phyloP scores from a whole-genome alignment of 2,113 vertebrate genomes.

The Brachyhypopomus occidentalis region DNA sequence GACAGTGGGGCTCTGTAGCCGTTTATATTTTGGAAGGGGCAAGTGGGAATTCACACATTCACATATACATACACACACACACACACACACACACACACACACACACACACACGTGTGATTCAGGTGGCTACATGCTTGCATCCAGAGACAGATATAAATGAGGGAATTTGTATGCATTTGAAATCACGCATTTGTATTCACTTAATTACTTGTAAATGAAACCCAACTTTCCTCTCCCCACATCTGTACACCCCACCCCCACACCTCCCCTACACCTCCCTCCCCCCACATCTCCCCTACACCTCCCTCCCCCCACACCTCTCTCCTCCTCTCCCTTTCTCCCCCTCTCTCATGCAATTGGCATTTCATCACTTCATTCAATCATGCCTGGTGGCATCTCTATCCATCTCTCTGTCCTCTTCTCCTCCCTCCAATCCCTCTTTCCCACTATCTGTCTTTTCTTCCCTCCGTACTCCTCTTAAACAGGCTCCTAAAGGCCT shows the following conservation, averaged over 20 bases:
- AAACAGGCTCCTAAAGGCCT: slow-evolving; percentile 18
- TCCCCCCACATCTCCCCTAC: not conserved
- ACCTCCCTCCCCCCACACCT: not conserved
- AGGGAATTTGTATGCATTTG: slow-evolving; percentile 49
- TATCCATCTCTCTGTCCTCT: slow-evolving; percentile 1
- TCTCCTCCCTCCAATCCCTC: not conserved
- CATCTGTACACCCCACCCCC: not conserved
- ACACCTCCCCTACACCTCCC: not conserved
- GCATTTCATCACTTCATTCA: slow-evolving; percentile 54
- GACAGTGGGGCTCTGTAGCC: not conserved
- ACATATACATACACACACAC: not conserved
- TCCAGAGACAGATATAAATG: slow-evolving; percentile 49
- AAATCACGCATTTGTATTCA: slow-evolving; percentile 47
- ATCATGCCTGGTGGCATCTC: slow-evolving; percentile 48
- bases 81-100: slow-evolving; percentile 17
- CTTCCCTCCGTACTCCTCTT: slow-evolving; percentile 23
- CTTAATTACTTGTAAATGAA: slow-evolving; percentile 59
- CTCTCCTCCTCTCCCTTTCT: not conserved
- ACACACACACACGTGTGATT: slow-evolving; percentile 40
- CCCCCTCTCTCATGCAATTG: slow-evolving; percentile 36
- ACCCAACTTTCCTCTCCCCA: slow-evolving; percentile 9
- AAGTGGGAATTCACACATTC: slow-evolving; percentile 20
- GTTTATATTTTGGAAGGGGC: not conserved
- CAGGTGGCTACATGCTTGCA: slow-evolving; percentile 20
- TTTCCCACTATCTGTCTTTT: slow-evolving; percentile 16